A percentile compares a stretch with the other conserved stretches of the same genome.
Evolutionary conservation across 2,797 vertebrate species (phyloP).

Genomic region (Malurus leucopterus): DNA sequence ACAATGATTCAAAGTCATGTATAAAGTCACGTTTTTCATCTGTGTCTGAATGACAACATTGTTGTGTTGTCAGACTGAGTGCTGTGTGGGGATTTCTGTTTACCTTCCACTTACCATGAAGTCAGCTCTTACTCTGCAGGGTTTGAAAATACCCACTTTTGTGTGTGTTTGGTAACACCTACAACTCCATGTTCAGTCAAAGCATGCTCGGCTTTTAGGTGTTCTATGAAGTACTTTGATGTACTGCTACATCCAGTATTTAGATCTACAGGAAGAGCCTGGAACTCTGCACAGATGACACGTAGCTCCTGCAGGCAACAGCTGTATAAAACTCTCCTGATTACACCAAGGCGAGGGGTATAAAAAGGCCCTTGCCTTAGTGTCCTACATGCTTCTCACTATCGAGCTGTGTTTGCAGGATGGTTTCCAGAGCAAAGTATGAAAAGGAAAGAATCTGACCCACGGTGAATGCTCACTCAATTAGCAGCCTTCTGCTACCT

Average conservation of each 20-base stretch:
- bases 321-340: background rate
- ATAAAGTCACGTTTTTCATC: background rate
- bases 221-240: background rate
- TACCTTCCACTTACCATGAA: background rate
- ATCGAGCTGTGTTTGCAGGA: rapidly evolving
- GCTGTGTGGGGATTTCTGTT: background rate
- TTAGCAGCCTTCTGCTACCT: background rate
- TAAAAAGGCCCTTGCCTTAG: background rate
- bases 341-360: rapidly evolving
- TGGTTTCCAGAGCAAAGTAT: background rate
- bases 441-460: background rate
- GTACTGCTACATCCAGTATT: background rate
- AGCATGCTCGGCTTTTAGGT: rapidly evolving
- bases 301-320: rapidly evolving
- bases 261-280: too few relatives aligned
- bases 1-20: background rate
- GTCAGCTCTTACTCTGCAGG: background rate
- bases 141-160: background rate
- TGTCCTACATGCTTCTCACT: rapidly evolving
- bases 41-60: background rate
- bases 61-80: background rate
- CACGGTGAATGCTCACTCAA: background rate
- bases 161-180: background rate
- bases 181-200: background rate
- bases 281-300: rapidly evolving